These are phyloP conservation scores for Platorchestia sp. DNA, from an alignment of 1,140 invertebrate genomes.

Conservation along the genomic window DNA sequence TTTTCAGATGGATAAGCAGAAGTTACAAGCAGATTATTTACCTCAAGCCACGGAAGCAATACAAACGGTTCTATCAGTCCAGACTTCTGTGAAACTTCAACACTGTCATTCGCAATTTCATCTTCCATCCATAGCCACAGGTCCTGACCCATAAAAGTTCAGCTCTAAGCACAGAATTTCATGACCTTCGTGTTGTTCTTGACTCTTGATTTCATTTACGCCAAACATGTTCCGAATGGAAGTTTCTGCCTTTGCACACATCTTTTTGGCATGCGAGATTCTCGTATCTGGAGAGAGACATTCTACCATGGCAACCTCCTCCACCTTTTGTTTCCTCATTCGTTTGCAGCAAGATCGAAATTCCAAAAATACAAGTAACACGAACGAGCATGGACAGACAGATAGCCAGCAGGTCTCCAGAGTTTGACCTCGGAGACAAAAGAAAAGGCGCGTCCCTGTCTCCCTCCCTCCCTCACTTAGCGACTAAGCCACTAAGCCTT, in stretches of 20 bases:
- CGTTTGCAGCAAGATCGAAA: neutral
- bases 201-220: neutral
- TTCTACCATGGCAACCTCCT: neutral
- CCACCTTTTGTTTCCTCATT: no score
- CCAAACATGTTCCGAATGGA: neutral
- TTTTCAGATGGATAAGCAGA: no score
- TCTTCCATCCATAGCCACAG: neutral
- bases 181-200: neutral
- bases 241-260: neutral
- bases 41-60: neutral
- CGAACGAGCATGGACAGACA: neutral
- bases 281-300: no score
- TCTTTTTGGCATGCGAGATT: neutral
- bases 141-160: no score
- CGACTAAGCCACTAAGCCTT: neutral
- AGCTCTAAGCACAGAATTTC: no score
- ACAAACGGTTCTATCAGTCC: neutral
- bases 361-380: neutral
- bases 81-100: neutral
- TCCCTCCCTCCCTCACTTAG: neutral
- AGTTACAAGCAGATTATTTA: neutral
- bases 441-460: neutral
- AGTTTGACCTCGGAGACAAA: neutral
- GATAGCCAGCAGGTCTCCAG: neutral
- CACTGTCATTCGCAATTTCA: neutral